phyloP scores from a whole-genome alignment of 2,888 invertebrate species.

The Microctonus brassicae region DNA sequence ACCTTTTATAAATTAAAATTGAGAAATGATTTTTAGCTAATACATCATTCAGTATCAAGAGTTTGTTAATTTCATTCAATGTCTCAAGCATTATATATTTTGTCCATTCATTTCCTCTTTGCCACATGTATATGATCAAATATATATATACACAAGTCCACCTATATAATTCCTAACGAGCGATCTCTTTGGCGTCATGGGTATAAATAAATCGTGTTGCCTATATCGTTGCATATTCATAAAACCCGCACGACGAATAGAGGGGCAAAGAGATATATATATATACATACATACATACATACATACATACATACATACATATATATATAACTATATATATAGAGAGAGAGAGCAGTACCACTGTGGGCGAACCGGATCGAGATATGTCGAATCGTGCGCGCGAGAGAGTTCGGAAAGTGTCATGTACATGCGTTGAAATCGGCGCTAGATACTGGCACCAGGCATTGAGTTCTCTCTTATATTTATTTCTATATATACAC shows the following conservation, averaged over 20 bases:
- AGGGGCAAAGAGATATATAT: too few species aligned
- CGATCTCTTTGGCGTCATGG: slow-evolving; percentile 61
- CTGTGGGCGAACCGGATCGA: slow-evolving; percentile 69
- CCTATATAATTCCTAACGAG: slow-evolving; percentile 44
- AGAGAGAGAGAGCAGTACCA: slow-evolving; percentile 35
- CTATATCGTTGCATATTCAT: slow-evolving; percentile 68
- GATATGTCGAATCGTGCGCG: slow-evolving; percentile 63
- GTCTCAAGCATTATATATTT: background rate
- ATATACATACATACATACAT: too few species aligned
- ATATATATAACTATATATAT: too few species aligned
- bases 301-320: too few species aligned
- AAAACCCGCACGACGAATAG: slow-evolving; percentile 37
- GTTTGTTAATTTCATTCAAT: slow-evolving; percentile 10
- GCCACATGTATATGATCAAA: background rate
- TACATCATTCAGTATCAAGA: background rate
- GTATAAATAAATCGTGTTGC: slow-evolving; percentile 66
- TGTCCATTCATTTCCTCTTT: slow-evolving; percentile 7
- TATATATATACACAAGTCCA: background rate
- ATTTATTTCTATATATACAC: too few species aligned
- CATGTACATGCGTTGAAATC: slow-evolving; percentile 37
- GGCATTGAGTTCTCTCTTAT: slow-evolving; percentile 8
- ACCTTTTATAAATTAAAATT: background rate
- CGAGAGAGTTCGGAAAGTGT: slow-evolving; percentile 29
- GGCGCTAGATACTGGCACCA: slow-evolving; percentile 19
- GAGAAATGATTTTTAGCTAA: background rate